Percentiles rank a stretch among this genome's conserved stretches.
These are phyloP conservation scores for Minunthozetes semirufus DNA, from an alignment of 2,888 invertebrate species.

Conservation along the genomic window DNA sequence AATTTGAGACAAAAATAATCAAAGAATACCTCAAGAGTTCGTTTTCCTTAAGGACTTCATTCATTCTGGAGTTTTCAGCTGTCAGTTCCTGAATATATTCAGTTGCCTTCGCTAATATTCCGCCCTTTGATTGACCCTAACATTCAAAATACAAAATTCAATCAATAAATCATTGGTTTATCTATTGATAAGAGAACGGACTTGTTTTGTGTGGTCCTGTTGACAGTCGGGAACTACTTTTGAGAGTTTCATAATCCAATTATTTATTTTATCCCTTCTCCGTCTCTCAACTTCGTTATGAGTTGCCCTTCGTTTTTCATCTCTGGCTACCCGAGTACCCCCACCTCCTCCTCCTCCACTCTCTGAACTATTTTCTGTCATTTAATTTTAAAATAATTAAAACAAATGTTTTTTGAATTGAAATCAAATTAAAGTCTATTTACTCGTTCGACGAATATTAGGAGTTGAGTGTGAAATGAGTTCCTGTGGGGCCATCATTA, in stretches of 20 bases:
- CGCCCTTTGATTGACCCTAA: constrained; percentile 73
- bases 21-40: constrained; percentile 38
- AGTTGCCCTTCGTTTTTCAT: constrained; percentile 42
- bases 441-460: background rate
- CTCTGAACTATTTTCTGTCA: background rate
- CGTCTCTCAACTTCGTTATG: constrained; percentile 67
- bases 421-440: no score
- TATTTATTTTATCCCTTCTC: constrained; percentile 90
- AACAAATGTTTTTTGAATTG: background rate
- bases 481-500: constrained; percentile 63
- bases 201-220: constrained; percentile 55
- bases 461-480: background rate
- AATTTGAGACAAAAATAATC: no score
- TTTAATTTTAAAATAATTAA: background rate
- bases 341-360: background rate
- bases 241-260: constrained; percentile 87
- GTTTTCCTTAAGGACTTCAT: constrained; percentile 42
- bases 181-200: no score
- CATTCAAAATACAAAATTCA: background rate
- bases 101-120: constrained; percentile 88
- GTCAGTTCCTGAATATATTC: constrained; percentile 84
- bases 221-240: constrained; percentile 75
- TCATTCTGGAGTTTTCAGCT: constrained; percentile 39
- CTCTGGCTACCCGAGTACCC: constrained; percentile 42
- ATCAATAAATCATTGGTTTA: constrained; percentile 17